A percentile compares a stretch with the other conserved stretches of the same genome.
Evolutionary conservation across 2,113 vertebrate species (phyloP).

Genomic region (Elephas maximus): DNA sequence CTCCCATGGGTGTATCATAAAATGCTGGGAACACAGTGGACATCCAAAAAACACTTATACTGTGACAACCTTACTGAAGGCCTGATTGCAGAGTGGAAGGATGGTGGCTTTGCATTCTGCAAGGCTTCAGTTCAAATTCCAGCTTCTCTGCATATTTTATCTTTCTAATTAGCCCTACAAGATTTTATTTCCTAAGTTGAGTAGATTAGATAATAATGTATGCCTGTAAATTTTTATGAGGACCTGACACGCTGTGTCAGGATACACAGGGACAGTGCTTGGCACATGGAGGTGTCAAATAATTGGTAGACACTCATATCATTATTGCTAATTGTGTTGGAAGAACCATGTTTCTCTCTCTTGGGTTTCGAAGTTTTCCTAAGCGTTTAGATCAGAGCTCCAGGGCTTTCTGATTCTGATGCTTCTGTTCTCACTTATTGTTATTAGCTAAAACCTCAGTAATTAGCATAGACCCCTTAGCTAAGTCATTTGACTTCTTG

Average conservation of each 20-base stretch:
- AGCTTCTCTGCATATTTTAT: background rate
- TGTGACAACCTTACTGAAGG: background rate
- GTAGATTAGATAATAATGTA: background rate
- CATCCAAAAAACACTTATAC: background rate
- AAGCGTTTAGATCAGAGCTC: background rate
- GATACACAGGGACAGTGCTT: background rate
- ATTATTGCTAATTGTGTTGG: background rate
- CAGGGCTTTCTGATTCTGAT: background rate
- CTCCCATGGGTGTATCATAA: background rate
- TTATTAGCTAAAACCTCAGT: background rate
- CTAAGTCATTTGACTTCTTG: background rate
- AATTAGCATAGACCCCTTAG: background rate
- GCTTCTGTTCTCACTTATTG: background rate
- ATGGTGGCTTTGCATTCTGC: background rate
- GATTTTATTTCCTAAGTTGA: background rate
- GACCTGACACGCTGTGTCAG: background rate
- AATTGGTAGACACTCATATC: fast-evolving
- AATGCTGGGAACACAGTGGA: background rate
- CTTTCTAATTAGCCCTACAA: background rate
- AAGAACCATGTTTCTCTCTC: background rate
- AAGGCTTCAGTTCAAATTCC: background rate
- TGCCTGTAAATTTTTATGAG: background rate
- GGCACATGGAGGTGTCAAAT: fast-evolving
- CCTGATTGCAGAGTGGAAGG: background rate
- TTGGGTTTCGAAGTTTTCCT: background rate